Conservation (phyloP, 2,113 vertebrate genomes). For the Phocoena phocoena region DNA sequence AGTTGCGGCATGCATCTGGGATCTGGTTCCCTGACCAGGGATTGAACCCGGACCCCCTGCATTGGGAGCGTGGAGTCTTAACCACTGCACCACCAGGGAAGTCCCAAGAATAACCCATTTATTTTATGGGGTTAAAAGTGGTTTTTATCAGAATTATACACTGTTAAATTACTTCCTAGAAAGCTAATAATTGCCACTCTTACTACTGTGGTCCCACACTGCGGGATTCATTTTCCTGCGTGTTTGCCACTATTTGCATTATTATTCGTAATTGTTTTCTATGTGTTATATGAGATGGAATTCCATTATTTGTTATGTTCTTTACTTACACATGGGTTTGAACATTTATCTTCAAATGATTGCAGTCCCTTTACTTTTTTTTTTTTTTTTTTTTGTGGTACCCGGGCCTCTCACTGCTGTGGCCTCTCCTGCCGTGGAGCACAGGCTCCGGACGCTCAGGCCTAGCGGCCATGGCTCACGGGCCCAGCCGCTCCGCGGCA, state of each 20-base stretch:
- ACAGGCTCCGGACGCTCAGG: no score
- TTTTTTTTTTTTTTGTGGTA: no score
- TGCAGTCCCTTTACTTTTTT: neutral
- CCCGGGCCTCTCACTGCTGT: no score
- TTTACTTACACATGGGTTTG: neutral
- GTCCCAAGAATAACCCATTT: neutral
- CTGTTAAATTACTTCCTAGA: neutral
- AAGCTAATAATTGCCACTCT: neutral
- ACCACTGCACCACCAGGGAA: no score
- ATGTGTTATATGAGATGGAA: neutral
- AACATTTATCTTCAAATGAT: constrained; percentile 3
- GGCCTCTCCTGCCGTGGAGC: no score
- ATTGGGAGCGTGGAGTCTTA: no score
- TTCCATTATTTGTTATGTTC: neutral
- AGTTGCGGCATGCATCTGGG: no score
- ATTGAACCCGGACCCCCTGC: no score
- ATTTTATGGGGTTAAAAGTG: neutral
- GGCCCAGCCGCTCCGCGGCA: no score
- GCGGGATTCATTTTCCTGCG: neutral
- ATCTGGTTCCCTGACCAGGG: no score
- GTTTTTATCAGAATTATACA: neutral
- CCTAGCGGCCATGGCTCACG: no score
- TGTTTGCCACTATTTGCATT: neutral
- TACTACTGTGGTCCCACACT: neutral
- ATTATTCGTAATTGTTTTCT: neutral